A percentile compares a stretch with the other conserved stretches of the same genome.
Conservation (phyloP, 2,797 vertebrate genomes). For the Cyprinodon diabolis region DNA sequence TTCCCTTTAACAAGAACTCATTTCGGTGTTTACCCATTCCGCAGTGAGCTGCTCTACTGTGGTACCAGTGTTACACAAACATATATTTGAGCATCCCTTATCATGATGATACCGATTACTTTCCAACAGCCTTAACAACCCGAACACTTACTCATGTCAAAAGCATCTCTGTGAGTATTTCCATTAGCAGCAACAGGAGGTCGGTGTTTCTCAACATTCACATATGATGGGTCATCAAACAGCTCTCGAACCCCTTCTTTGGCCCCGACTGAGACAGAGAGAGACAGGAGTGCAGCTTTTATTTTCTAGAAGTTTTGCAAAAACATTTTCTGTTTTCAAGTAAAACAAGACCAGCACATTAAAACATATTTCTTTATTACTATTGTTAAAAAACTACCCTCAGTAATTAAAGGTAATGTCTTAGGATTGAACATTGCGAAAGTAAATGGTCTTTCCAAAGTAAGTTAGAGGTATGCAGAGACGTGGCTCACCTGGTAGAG, state of each 20-base stretch:
- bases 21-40: neutral
- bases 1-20: neutral
- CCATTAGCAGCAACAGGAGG: constrained; percentile 83
- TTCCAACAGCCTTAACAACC: neutral
- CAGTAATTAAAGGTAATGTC: neutral
- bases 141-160: constrained; percentile 94
- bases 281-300: constrained; percentile 1
- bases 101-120: neutral
- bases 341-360: neutral
- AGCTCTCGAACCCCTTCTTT: constrained; percentile 84
- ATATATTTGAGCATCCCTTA: constrained; percentile 4
- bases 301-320: neutral
- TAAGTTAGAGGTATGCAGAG: neutral
- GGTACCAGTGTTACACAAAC: neutral
- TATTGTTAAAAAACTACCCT: neutral
- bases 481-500: constrained; percentile 79
- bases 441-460: neutral
- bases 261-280: constrained; percentile 69
- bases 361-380: neutral
- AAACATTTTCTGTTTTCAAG: neutral
- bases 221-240: constrained; percentile 95
- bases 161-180: constrained; percentile 89
- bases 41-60: neutral
- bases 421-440: neutral
- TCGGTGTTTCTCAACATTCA: constrained; percentile 93